phyloP scores from a whole-genome alignment of 2,113 vertebrate species.

The Pithys albifrons region DNA sequence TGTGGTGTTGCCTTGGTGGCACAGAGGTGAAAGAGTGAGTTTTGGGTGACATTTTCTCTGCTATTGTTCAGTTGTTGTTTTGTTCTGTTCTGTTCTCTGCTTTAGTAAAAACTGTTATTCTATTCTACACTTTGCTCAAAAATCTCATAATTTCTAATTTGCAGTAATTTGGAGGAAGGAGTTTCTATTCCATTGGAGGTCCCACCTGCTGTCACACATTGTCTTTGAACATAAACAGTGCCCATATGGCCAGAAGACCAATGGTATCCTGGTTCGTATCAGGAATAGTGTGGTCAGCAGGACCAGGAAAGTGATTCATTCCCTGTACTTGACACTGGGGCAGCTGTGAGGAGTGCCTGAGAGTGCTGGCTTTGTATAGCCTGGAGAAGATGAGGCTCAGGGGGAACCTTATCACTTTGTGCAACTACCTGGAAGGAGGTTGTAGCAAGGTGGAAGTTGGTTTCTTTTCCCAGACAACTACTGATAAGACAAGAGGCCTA shows the following conservation, averaged over 20 bases:
- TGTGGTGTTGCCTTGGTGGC: background rate
- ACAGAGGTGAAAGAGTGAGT: background rate
- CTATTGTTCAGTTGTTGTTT: background rate
- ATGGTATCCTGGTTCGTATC: accelerated
- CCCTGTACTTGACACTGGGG: accelerated
- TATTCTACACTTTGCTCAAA: background rate
- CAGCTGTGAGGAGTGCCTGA: background rate
- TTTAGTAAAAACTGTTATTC: background rate
- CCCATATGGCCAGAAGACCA: background rate
- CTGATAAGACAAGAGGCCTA: too few species aligned
- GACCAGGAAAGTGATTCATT: accelerated
- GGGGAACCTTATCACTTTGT: too few species aligned
- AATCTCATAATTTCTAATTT: background rate
- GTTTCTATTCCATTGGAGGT: background rate
- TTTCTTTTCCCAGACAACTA: too few species aligned
- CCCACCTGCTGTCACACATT: background rate
- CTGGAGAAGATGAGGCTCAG: background rate
- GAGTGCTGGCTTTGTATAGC: background rate
- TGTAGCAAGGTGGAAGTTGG: too few species aligned
- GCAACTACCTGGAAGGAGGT: too few species aligned
- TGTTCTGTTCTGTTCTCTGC: background rate
- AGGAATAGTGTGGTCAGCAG: accelerated
- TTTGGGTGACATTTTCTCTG: background rate
- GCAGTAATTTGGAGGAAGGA: background rate
- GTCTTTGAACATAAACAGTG: background rate